Evolutionary conservation across 2,888 invertebrate species (phyloP).

Genomic region (Agriotes lineatus): DNA sequence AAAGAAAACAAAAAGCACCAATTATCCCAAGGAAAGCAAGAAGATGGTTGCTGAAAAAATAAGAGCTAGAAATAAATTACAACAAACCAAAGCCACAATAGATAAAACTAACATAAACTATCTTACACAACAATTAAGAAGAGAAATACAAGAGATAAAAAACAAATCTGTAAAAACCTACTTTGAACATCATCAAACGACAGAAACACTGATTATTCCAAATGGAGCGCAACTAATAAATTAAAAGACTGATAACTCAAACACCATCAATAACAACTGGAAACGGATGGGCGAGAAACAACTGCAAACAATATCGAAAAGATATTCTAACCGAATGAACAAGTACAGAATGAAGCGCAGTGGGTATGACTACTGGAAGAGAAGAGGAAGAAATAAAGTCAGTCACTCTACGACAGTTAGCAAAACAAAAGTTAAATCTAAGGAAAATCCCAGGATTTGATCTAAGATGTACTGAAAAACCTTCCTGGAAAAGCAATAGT

Average conservation of each 20-base stretch:
- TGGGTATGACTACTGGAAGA: too few species aligned
- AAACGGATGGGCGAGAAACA: not conserved
- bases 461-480: too few species aligned
- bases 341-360: not conserved
- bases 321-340: not conserved
- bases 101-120: constrained; percentile 20
- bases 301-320: not conserved
- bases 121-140: constrained; percentile 20
- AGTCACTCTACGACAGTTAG: too few species aligned
- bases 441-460: too few species aligned
- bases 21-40: constrained; percentile 15
- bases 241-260: not conserved
- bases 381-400: too few species aligned
- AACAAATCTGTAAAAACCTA: constrained; percentile 15
- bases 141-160: constrained; percentile 28
- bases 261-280: not conserved
- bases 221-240: constrained; percentile 4
- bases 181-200: constrained; percentile 20
- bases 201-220: constrained; percentile 8
- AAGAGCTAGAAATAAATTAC: constrained; percentile 17
- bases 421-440: too few species aligned
- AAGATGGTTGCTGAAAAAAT: constrained; percentile 10
- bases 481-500: too few species aligned
- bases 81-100: constrained; percentile 1
- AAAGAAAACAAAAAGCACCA: constrained; percentile 6